Base-by-base conservation (phyloP, 1,140 invertebrate species). In the Sinonovacula constricta region DNA sequence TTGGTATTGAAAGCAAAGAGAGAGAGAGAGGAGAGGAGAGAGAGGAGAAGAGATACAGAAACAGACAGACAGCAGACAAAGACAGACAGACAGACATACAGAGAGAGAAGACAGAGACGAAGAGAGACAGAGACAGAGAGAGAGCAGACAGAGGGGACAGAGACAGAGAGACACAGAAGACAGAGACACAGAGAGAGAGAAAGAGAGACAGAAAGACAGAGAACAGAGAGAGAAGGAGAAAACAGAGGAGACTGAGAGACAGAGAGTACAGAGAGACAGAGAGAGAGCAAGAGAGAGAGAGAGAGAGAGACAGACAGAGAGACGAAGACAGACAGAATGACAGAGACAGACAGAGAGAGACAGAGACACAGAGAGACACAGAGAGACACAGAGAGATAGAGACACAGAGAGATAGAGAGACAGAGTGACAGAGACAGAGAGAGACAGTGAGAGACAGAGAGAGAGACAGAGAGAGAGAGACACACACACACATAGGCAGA, bases 31-130 rank as follows among this genome's bases (percentile, higher is more conserved):
- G 24, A 26, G 10, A 26, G 10, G 1, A 59, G 56, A 59, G 56
- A 59, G 56, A 28, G 26, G 26, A 26, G 26, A 26, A 28, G 26
- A 28, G 26, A 28, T 14, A 28, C 14, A 28, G 26, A 59, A 26
- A 59, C 18, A 59, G 56, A 59, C 18, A 59, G 28, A 28, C 14
- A 28, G 28, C 18, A 59, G 56, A 59, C n/a, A 59, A 26, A 59
- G 56, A 59, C n/a, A 59, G 56, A 59, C n/a, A 59, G 56, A 59
- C n/a, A 59, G 56, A 59, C n/a, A 59, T 18, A 59, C n/a, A 59
- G 56, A 59, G 56, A 59, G 26, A 28, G 2, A 12, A 59, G 56
- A 59, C n/a, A 59, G 1, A 59, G 56, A 59, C 18, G 28, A 28
- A 28, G 28, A 28, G 56, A 59, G 56, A 59, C 14, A 28, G 28